Base-by-base conservation (phyloP, 2,113 vertebrate genomes). In the Catharus bicknelli region DNA sequence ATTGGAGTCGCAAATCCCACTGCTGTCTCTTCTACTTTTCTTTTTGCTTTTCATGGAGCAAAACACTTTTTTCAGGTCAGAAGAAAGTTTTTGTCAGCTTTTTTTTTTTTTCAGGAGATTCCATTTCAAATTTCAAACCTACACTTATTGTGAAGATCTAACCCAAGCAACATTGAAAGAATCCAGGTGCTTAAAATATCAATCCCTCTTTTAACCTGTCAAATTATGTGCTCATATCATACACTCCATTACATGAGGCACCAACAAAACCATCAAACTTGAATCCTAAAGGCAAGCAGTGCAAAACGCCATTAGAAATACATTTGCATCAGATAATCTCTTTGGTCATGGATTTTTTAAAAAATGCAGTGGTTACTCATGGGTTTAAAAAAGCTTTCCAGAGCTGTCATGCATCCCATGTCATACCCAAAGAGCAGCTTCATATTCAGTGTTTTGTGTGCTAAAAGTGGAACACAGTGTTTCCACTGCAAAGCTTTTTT, bases 301-400 rank as follows among this genome's bases (percentile, higher is more conserved):
- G 45, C 66, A 77, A 95, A 76, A 48, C 81, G 63, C 70, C 42
- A 30, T 79, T 50, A 76, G 64, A 93, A 90, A 75, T 91, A 59
- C 1, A 2, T 91, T 88, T 92, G 17, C 50, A 34, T 66, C 1
- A 3, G 54, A 32, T 73, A 63, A 84, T 85, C 17, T 48, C 82
- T 80, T 86, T 67, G 36, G 29, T 59, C 20, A 14, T 74, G 16
- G 85, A 51, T 91, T 86, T 58, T 93, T 57, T 4, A 23, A 36
- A 77, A 63, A 92, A 79, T 51, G 16, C 23, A 48, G 1, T 55
- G 13, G 43, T 84, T 78, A 38, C 14, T 67, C 38, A 16, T 66
- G 29, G 38, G 14, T 90, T 86, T 79, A 73, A 86, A 88, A 68
- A 59, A 72, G 8, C 48, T 67, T 81, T 86, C 50, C 36, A 81